Evolutionary conservation across 1,140 invertebrate genomes (phyloP).

Genomic region (Drepana arcuata): DNA sequence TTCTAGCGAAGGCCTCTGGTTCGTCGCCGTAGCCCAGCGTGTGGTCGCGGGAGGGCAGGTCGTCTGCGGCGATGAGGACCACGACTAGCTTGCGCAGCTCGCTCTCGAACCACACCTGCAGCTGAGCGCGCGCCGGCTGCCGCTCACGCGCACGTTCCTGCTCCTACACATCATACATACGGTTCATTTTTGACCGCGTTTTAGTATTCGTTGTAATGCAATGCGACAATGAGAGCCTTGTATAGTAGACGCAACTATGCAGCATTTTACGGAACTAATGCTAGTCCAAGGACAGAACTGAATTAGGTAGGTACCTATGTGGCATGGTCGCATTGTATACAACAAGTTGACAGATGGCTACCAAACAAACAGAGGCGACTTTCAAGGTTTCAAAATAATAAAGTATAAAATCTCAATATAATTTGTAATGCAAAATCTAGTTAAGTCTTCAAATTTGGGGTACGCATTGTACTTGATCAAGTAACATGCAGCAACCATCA

Average conservation of each 20-base stretch:
- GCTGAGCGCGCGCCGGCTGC: conserved; percentile 82
- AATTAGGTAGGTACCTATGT: not conserved
- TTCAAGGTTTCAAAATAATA: conserved; percentile 23
- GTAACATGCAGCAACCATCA: conserved; percentile 58
- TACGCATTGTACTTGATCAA: conserved; percentile 40
- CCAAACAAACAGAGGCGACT: conserved; percentile 23
- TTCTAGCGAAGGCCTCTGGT: conserved; percentile 87
- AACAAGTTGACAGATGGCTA: conserved; percentile 17
- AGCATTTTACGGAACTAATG: too few relatives aligned
- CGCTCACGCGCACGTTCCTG: conserved; percentile 79
- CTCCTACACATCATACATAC: conserved; percentile 52
- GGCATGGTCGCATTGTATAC: conserved; percentile 17
- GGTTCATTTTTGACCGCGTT: too few relatives aligned
- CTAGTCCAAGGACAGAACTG: too few relatives aligned
- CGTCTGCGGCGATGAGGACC: conserved; percentile 86
- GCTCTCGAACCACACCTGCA: conserved; percentile 89
- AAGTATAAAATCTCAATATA: conserved; percentile 18
- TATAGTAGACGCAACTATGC: too few relatives aligned
- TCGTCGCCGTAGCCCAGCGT: conserved; percentile 79
- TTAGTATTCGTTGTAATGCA: too few relatives aligned
- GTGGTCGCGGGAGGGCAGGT: conserved; percentile 84
- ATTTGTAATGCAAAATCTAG: conserved; percentile 36
- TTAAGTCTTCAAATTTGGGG: conserved; percentile 29
- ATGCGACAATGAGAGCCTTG: not conserved
- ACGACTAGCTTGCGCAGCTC: conserved; percentile 86